Conservation (phyloP, 2,797 vertebrate species). For the Notoglanidium macrostoma region DNA sequence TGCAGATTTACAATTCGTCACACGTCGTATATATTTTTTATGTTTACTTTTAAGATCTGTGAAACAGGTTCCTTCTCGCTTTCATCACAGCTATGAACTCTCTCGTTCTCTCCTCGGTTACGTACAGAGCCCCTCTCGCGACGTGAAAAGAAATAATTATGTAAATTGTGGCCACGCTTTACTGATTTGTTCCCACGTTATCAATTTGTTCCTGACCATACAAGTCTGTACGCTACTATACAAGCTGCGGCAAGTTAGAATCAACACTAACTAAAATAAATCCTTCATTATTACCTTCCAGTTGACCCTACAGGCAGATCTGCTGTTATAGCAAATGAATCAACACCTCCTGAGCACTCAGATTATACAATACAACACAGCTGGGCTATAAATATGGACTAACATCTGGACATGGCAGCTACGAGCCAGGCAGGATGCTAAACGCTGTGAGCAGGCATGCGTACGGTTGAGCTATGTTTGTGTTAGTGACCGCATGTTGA, state of each 20-base stretch:
- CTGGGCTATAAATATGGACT: not conserved
- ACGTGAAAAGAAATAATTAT: too few relatives aligned
- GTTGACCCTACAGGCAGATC: not conserved
- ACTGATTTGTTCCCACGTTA: too few relatives aligned
- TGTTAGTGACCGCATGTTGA: slow-evolving; percentile 42
- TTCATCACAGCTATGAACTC: too few relatives aligned
- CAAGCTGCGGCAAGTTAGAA: too few relatives aligned
- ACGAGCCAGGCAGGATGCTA: not conserved
- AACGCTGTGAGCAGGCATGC: not conserved
- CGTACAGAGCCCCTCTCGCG: too few relatives aligned
- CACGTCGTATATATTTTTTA: too few relatives aligned
- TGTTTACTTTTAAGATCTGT: not conserved
- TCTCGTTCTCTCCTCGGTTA: too few relatives aligned
- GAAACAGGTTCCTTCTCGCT: too few relatives aligned
- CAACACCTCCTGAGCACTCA: not conserved
- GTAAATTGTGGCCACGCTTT: too few relatives aligned
- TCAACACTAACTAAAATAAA: too few relatives aligned
- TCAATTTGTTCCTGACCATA: not conserved
- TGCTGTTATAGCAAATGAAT: not conserved
- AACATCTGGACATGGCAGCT: not conserved
- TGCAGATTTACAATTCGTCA: not conserved
- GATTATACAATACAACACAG: not conserved
- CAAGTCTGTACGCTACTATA: not conserved
- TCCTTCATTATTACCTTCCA: not conserved
- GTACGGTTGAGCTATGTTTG: slow-evolving; percentile 10